Evolutionary conservation across 1,140 invertebrate species (phyloP), one percentile per base, ranked within the genome.

Genomic region (Zelostemma sp.): DNA sequence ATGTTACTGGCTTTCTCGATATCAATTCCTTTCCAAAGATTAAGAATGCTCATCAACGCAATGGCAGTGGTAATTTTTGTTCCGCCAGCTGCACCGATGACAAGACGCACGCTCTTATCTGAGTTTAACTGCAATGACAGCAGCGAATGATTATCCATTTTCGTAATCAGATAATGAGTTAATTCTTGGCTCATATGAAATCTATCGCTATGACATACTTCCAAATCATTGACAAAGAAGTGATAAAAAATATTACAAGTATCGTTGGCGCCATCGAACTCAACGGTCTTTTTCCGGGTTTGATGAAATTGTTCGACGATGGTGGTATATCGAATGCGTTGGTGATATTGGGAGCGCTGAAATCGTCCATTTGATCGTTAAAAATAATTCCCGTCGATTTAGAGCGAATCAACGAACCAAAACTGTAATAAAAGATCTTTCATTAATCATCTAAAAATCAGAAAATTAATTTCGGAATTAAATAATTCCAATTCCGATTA

Each of bases 311-410:
- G 1, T 89, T 88, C 1, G 89, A 89, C 0, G 93, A 95, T 1
- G 93, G 91, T 0, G 92, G 91, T 40, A 97, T 77, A 12, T 89
- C 90, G 79, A 93, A 97, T 19, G 86, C 87, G 75, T 95, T 97
- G 0, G 88, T 89, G 12, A 90, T 89, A 51, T 91, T 89, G 0
- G 95, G 94, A 0, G 91, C 89, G 3, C 94, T 94, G 79, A 99
- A 99, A 78, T 99, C 97, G 76, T 98, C 95, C 97, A 99, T 98
- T 84, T 97, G 90, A 79, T 98, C 91, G 80, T 99, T 99, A 45
- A 95, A 89, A 65, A 98, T 91, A 16, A 99, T 95, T 11, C 96
- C 97, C 0, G 95, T 94, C 21, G 88, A 89, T 21, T 77, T 75
- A 1, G 93, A 95, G 0, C 90, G 85, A 53, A 92, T 86, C 72